Base-by-base conservation (phyloP, 2,113 vertebrate species). In the Periophthalmus modestus region DNA sequence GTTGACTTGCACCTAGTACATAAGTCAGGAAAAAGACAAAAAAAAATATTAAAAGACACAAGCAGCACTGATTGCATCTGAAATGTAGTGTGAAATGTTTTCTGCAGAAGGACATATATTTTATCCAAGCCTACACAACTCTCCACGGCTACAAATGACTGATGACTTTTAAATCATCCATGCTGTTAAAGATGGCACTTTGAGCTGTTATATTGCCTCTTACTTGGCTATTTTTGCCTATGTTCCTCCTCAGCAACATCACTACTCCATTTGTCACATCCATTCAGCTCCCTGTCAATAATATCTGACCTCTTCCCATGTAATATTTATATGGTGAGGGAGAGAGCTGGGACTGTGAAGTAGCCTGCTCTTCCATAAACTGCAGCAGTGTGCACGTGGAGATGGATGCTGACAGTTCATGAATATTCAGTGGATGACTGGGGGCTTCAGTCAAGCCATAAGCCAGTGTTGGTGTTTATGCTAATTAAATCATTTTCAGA, bases 281-380 rank as follows among this genome's bases (percentile, higher is more conserved):
- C 66, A 81, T 89, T 79, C 79, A 74, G 85, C 88, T 87, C 91
- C 66, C 84, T 76, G 57, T 34, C 54, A 70, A 52, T 46, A 33
- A 72, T 79, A 68, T 81, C 69, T 78, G 48, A 48, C 23, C 61
- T 69, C 59, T 68, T 71, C 9, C 46, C 84, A 69, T 68, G 18
- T 73, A 79, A 86, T 82, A 85, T 85, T 75, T 48, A 72, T 68
- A 63, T 52, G 70, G 47, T 19, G 39, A 13, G 18, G 75, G 67
- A 70, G 70, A 72, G 47, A 73, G 48, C 58, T 66, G 67, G 62
- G 52, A 66, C 63, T 24, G 43, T 67, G 34, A 66, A 66, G 63
- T 23, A 46, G 72, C 65, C 65, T 74, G 74, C 72, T 84, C 82
- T 81, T 86, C 72, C 48, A 75, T 79, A 78, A 59, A 73, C 69